phyloP scores from a whole-genome alignment of 2,888 invertebrate genomes.

The Parnassius apollo region DNA sequence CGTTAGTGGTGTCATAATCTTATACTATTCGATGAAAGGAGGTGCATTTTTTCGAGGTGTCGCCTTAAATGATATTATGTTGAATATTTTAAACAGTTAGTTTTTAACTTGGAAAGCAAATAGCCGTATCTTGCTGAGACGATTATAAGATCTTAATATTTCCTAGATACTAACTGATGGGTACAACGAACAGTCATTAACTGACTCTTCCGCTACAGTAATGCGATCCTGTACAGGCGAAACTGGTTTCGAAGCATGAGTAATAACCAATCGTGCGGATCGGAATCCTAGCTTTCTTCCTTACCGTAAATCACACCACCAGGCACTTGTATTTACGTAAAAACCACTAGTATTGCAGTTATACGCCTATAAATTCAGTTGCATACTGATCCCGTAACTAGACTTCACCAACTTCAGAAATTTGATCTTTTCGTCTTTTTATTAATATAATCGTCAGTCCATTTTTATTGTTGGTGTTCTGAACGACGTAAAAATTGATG shows the following conservation, averaged over 20 bases:
- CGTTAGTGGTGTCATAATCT: no score
- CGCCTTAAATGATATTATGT: no score
- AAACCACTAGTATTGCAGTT: constrained; percentile 8
- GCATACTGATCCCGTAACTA: constrained; percentile 1
- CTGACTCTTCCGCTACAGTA: constrained; percentile 18
- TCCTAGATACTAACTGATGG: constrained; percentile 9
- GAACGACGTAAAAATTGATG: no score
- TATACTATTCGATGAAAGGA: no score
- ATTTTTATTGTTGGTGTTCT: no score
- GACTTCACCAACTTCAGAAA: background rate
- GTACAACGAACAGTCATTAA: constrained; percentile 21
- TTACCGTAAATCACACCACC: constrained; percentile 22
- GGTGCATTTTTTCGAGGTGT: no score
- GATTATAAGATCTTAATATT: constrained; percentile 10
- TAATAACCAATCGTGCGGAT: constrained; percentile 58
- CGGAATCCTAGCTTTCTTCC: constrained; percentile 29
- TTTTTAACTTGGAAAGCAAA: no score
- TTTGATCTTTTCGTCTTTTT: background rate
- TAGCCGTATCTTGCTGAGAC: no score
- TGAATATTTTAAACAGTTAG: no score
- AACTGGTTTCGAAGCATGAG: constrained; percentile 38
- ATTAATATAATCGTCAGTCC: no score
- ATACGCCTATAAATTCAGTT: constrained; percentile 10
- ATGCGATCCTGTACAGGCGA: constrained; percentile 20
- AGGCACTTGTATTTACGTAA: constrained; percentile 11